phyloP scores from a whole-genome alignment of 2,797 vertebrate species.

The Pristis pectinata region DNA sequence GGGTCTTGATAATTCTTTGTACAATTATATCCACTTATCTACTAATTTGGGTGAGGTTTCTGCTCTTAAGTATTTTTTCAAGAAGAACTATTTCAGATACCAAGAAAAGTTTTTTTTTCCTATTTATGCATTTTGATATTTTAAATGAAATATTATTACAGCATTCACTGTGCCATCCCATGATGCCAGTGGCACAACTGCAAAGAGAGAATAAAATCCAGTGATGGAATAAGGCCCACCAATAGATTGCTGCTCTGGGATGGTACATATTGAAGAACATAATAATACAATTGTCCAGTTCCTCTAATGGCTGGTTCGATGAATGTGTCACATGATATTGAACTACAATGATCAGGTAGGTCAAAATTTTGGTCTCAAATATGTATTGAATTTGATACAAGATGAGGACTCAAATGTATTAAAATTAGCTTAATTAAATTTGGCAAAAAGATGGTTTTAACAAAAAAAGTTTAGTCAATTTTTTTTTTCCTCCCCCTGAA shows the following conservation, averaged over 20 bases:
- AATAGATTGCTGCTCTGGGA: not conserved
- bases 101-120: not conserved
- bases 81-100: not conserved
- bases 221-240: not conserved
- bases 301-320: not conserved
- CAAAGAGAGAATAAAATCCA: not conserved
- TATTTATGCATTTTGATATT: not conserved
- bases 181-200: not conserved
- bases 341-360: not conserved
- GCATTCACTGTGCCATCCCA: not conserved
- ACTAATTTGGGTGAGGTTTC: not conserved
- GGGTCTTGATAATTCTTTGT: not conserved
- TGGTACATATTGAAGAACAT: not conserved
- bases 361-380: not conserved
- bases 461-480: not conserved
- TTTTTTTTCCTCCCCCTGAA: not conserved
- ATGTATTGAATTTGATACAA: not conserved
- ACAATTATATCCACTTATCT: not conserved
- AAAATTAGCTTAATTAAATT: not conserved
- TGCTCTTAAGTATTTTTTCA: not conserved
- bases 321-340: not conserved
- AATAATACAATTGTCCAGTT: not conserved
- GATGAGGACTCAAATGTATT: not conserved
- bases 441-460: not conserved
- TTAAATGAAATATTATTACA: not conserved